Evolutionary conservation across 2,797 vertebrate species (phyloP), one percentile per base, ranked within the genome.

Genomic region (Danionella dracula): DNA sequence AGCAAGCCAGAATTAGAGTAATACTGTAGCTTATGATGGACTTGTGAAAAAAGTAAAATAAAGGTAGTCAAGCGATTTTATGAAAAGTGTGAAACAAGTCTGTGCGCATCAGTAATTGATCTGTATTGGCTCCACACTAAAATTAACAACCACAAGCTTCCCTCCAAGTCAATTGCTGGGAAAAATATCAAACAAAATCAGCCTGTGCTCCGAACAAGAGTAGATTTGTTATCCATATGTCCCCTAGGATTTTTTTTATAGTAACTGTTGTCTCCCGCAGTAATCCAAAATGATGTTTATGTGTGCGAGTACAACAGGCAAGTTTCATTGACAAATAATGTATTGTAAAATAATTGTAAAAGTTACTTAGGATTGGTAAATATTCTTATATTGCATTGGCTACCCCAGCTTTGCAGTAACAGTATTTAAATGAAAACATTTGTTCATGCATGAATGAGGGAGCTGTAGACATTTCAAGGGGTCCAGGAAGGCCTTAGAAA

Each of bases 161-260:
- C 45, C 38, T 71, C 74, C 72, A 77, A 81, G 79, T 17, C 21
- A 21, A n/a, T 54, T 79, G 73, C 66, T 59, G 70, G 62, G 58
- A 73, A 78, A 37, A 7, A 79, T 81, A 74, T 78, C 17, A 78
- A 83, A 79, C 73, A 58, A 82, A 84, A 81, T 74, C 59, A 71
- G 48, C 10, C 15, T 77, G 78, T 70, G 48, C 70, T 42, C 34
- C 53, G 13, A 55, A 49, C 23, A 63, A 66, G 19, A 64, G 53
- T 49, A 71, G 71, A 79, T 80, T 78, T 73, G 80, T 76, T 40
- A 51, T 23, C 19, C 62, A 41, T 62, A 68, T 59, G 64, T 69
- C 62, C 50, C 49, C 21, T 29, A 41, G 29, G 48, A 48, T 21
- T 2, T 20, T 63, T 66, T 46, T 38, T 29, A 73, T 78, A 82